Evolutionary conservation across 1,140 invertebrate genomes (phyloP), one percentile per base, ranked within the genome.

Genomic region (Portunus trituberculatus): DNA sequence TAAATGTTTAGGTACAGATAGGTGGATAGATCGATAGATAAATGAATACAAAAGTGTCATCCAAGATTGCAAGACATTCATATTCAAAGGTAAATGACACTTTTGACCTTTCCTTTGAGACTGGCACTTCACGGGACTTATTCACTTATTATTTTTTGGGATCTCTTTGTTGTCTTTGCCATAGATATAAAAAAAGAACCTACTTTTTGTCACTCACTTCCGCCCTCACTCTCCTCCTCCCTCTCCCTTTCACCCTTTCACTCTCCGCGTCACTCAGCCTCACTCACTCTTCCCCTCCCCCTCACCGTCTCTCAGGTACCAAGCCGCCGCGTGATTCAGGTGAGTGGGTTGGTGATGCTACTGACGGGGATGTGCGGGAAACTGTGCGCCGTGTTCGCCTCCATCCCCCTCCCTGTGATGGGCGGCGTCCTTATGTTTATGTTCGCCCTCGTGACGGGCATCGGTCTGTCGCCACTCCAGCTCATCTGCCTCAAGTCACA

Each of bases 401-500:
- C 98, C 92, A 99, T 99, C 93, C 98, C 99, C 4, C 98, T 98
- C 96, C 98, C 98, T 0, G 98, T 99, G 29, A 97, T 99, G 0
- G 99, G 98, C 0, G 98, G 98, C 7, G 98, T 98, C 91, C 98
- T 99, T 97, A 98, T 98, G 96, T 97, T 99, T 6, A 98, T 98
- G 98, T 99, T 99, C 96, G 98, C 98, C 48, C 98, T 99, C 98
- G 98, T 99, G 93, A 97, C 98, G 14, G 98, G 98, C 20, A 98
- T 98, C 16, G 95, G 95, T 1, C 52, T 93, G 31, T 89, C 94
- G n/a, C 32, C 90, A 0, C 45, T 95, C 14, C 90, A 92, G 46
- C 83, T 87, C 48, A 67, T 95, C 67, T 28, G 48, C 32, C 90
- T 95, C 1, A 67, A 59, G 25, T 95, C 94, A 25, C 31, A 7